Evolutionary conservation across 2,797 vertebrate species (phyloP), one percentile per base, ranked within the genome.

Genomic region (Meriones psammophilus): DNA sequence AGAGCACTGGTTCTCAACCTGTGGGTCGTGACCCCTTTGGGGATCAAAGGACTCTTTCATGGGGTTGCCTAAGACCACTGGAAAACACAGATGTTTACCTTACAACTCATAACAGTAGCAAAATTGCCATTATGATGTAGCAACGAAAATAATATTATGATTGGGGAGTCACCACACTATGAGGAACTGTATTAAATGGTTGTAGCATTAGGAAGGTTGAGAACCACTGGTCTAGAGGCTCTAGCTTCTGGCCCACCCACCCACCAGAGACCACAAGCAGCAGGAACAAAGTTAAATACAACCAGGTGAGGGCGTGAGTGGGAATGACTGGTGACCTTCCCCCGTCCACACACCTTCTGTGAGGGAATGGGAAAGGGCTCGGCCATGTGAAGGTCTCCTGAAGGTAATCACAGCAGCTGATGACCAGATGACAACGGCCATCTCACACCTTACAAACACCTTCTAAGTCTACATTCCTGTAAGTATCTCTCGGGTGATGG

Each of bases 361-460:
- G 42, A 69, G 83, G 64, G 30, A 36, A 36, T 28, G 6, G 22
- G 50, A 36, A n/a, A 24, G 64, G 39, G 17, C 62, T 46, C 28
- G 5, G 50, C 28, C 64, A 24, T 26, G 30, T 2, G 28, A 68
- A 18, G 46, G 66, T 28, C 24, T 36, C 66, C 0, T 60, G 46
- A 13, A 60, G 54, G 54, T 8, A 13, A 74, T 30, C 15, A 12
- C 17, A 8, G 28, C 24, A 28, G n/a, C n/a, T 7, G 69, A 74
- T 20, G 8, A 30, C n/a, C 10, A 0, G 26, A 8, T 30, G 56
- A 28, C 84, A 71, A 33, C 4, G 17, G 36, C 2, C 86, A 74
- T 20, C n/a, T 58, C 54, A 1, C 56, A 26, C 1, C 15, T 50
- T 60, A 10, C 10, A 22, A 0, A 1, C 22, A 66, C 2, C 12